These are phyloP conservation scores for Myotis davidii DNA, from an alignment of 2,113 vertebrate genomes.

Conservation along the genomic window DNA sequence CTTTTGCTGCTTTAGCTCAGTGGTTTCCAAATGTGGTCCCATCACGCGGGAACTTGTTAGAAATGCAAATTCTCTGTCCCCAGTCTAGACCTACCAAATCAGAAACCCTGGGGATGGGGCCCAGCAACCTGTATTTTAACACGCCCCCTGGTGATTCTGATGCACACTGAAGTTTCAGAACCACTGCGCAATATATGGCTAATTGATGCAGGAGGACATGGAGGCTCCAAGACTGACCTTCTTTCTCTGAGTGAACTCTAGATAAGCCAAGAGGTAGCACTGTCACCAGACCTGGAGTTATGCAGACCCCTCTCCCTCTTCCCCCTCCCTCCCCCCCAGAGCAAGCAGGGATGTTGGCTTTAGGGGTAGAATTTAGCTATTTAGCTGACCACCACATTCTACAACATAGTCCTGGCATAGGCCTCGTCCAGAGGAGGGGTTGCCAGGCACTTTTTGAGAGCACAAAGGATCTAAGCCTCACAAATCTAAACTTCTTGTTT, in stretches of 20 bases:
- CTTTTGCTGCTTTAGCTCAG: background rate
- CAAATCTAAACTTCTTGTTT: slow-evolving; percentile 16
- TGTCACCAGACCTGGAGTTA: background rate
- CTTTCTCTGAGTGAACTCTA: background rate
- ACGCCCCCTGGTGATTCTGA: background rate
- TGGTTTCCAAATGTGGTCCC: background rate
- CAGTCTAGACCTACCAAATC: background rate
- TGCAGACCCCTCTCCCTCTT: background rate
- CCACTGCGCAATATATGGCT: background rate
- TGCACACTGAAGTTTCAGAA: background rate
- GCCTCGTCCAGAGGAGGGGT: background rate
- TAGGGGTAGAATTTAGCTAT: background rate
- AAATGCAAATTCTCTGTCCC: slow-evolving; percentile 19
- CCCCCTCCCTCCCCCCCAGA: background rate
- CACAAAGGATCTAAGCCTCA: background rate
- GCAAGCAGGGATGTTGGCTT: background rate
- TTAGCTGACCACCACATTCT: background rate
- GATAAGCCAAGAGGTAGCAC: background rate
- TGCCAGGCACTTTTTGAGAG: background rate
- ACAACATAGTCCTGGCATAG: background rate
- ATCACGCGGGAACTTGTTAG: background rate
- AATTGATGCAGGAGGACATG: background rate
- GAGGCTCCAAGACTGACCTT: background rate
- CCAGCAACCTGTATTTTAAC: background rate
- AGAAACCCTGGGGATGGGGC: background rate